Evolutionary conservation across 2,888 invertebrate genomes (phyloP), one percentile per base, ranked within the genome.

Genomic region (Ceriagrion tenellum): DNA sequence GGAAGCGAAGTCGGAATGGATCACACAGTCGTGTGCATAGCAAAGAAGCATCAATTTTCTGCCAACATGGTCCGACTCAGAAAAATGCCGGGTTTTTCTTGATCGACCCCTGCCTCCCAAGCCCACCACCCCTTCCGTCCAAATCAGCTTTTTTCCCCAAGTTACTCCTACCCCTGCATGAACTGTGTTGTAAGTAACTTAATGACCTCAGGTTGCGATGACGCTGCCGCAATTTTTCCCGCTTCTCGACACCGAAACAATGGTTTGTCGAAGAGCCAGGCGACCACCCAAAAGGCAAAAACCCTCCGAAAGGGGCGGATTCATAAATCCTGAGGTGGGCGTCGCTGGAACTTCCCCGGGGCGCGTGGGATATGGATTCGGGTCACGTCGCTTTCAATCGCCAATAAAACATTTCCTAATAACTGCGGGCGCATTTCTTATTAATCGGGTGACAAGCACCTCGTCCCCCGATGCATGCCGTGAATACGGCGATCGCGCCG

Each of bases 341-440:
- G 59, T 59, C 20, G 35, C 81, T 23, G 81, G 81, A 81, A 81
- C 30, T 81, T 81, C 35, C 81, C 81, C 30, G 13, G 8, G 26
- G 69, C n/a, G 81, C 35, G 10, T 10, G 12, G 35, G 30, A 16
- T 26, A 81, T 18, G 81, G 16, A 81, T 81, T 81, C 81, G 81
- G 81, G 81, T 3, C 81, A 81, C 81, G 81, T 81, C 81, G 13
- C 35, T 81, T 81, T 81, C 81, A 81, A 81, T 35, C 81, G 81
- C 81, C 81, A 30, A 81, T 81, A 81, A 74, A 81, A 81, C 35
- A 81, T 16, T 81, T 81, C 81, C 81, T 26, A 81, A 30, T 30
- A 30, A 35, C 30, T 35, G 30, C 81, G 81, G 30, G 35, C 81
- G 35, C 69, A 16, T 35, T 81, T 81, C 81, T 35, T 35, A 30